Conservation (phyloP, 2,888 invertebrate genomes). For the Cetonia aurata region DNA sequence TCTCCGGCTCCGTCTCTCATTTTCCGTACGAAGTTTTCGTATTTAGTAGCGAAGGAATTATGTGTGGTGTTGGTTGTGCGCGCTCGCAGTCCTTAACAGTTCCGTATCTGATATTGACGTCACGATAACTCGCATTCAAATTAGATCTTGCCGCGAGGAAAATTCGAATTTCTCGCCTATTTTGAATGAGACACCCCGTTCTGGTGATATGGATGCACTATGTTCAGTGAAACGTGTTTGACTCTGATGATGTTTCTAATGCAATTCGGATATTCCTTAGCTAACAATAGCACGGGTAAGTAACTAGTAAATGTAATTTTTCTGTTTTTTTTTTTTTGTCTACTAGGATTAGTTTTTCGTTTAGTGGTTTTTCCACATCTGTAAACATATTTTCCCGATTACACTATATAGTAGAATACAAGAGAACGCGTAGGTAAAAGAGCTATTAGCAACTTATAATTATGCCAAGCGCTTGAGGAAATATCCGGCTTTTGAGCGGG, state of each 20-base stretch:
- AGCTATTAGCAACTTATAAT: slow-evolving; percentile 3
- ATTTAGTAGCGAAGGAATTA: slow-evolving; percentile 28
- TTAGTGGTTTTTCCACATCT: neutral
- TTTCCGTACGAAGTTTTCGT: slow-evolving; percentile 8
- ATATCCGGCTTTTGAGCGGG: neutral
- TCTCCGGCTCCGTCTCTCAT: slow-evolving; percentile 21
- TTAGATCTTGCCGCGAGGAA: slow-evolving; percentile 33
- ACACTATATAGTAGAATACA: slow-evolving; percentile 3
- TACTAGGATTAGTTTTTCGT: slow-evolving; percentile 9
- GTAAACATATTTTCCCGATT: too few relatives aligned
- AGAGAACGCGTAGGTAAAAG: slow-evolving; percentile 19
- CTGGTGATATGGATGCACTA: slow-evolving; percentile 49
- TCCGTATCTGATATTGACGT: slow-evolving; percentile 8
- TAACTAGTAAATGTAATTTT: slow-evolving; percentile 13
- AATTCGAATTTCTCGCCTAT: slow-evolving; percentile 28
- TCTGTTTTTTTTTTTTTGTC: slow-evolving; percentile 8
- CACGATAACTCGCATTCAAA: slow-evolving; percentile 6
- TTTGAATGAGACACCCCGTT: slow-evolving; percentile 37
- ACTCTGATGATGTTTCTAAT: slow-evolving; percentile 37
- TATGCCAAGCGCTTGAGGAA: slow-evolving; percentile 10
- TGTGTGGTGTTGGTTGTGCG: slow-evolving; percentile 13
- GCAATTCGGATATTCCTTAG: slow-evolving; percentile 39
- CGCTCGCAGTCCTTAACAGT: neutral
- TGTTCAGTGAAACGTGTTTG: slow-evolving; percentile 47
- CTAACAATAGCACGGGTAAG: slow-evolving; percentile 35